Percentiles rank a stretch among this genome's conserved stretches.
Conservation (phyloP, 2,113 vertebrate species). For the Platysteira castanea region DNA sequence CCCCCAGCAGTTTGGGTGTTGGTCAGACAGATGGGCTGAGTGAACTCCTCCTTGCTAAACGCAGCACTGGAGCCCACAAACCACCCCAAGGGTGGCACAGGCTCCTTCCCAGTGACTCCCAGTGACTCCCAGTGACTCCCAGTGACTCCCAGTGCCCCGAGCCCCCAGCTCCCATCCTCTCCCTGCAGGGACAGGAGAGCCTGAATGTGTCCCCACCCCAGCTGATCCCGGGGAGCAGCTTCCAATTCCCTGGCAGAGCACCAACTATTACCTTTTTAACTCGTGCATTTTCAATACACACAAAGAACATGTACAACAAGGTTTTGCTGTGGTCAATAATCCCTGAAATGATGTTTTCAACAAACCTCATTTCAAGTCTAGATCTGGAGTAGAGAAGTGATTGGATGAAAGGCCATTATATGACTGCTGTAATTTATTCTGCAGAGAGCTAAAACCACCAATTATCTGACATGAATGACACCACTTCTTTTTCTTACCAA, state of each 20-base stretch:
- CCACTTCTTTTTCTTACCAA: constrained; percentile 69
- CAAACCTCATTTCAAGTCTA: constrained; percentile 61
- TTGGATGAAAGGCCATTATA: constrained; percentile 62
- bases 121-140: too few species aligned
- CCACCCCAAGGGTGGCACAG: background rate
- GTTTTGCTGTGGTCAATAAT: constrained; percentile 61
- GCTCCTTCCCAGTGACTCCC: background rate
- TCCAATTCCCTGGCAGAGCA: constrained; percentile 37
- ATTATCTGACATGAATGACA: constrained; percentile 72
- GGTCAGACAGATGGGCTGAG: background rate
- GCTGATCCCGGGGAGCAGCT: background rate
- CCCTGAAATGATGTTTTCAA: constrained; percentile 63
- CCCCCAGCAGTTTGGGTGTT: accelerated
- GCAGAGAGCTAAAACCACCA: constrained; percentile 62
- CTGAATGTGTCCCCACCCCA: background rate
- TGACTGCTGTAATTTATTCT: constrained; percentile 59
- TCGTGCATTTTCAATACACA: constrained; percentile 48
- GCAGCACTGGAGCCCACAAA: background rate
- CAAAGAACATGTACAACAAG: constrained; percentile 69
- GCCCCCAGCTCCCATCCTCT: background rate
- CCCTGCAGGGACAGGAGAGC: background rate
- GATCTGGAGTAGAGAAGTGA: constrained; percentile 60
- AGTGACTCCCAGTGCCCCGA: accelerated
- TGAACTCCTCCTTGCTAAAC: background rate
- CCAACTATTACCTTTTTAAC: constrained; percentile 53